phyloP scores from a whole-genome alignment of 2,113 vertebrate species.

The Fregata magnificens region DNA sequence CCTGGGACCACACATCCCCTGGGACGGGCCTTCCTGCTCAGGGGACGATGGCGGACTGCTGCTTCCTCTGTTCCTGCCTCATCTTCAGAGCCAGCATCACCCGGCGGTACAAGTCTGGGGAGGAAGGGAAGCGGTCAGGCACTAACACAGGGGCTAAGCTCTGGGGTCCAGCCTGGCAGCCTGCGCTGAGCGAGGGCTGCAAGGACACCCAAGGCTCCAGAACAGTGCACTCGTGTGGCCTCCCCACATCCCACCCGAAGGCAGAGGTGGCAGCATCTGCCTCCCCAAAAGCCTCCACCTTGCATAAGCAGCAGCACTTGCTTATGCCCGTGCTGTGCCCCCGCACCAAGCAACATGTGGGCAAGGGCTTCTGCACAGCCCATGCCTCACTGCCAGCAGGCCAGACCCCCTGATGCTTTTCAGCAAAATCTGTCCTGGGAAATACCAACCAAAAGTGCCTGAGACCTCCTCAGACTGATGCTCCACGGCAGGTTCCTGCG shows the following conservation, averaged over 20 bases:
- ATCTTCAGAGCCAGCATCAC: slow-evolving; percentile 86
- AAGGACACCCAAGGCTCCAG: background rate
- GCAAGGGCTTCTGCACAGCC: background rate
- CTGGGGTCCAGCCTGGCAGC: accelerated
- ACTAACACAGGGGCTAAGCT: background rate
- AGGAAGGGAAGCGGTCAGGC: background rate
- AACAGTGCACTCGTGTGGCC: accelerated
- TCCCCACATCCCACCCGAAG: background rate
- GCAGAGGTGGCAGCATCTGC: background rate
- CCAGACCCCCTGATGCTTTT: background rate
- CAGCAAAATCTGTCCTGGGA: background rate
- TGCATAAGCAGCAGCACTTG: background rate
- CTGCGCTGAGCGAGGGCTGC: background rate
- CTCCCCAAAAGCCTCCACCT: background rate
- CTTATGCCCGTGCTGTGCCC: background rate
- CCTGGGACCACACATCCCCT: background rate
- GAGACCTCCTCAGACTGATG: slow-evolving; percentile 75
- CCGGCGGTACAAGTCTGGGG: slow-evolving; percentile 84
- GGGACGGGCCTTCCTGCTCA: background rate
- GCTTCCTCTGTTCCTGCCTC: slow-evolving; percentile 76
- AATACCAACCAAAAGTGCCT: slow-evolving; percentile 80
- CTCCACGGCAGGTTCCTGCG: slow-evolving; percentile 54
- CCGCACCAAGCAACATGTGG: background rate
- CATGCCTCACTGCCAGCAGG: accelerated
- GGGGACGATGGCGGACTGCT: background rate